Conservation (phyloP, 2,888 invertebrate species). For the Idaea aversata region DNA sequence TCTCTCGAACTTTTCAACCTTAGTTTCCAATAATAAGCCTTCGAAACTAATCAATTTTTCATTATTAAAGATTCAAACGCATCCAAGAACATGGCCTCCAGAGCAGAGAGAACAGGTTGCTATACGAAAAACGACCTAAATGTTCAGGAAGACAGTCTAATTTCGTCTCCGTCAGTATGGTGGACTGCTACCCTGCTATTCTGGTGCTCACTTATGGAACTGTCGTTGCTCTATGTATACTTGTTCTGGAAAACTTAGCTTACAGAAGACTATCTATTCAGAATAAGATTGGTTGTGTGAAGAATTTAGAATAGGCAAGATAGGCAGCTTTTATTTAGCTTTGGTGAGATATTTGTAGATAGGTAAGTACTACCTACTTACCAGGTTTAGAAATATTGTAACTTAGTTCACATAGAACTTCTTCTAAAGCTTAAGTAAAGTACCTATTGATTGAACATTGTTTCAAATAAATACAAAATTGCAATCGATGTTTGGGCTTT, state of each 20-base stretch:
- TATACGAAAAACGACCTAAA: conserved; percentile 83
- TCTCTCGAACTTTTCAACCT: too few species aligned
- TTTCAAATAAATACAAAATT: too few species aligned
- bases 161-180: conserved; percentile 84
- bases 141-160: conserved; percentile 81
- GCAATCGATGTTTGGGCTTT: too few species aligned
- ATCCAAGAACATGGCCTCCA: conserved; percentile 80
- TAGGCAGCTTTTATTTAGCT: neutral
- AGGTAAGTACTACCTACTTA: too few species aligned
- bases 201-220: conserved; percentile 60
- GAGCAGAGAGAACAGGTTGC: conserved; percentile 75
- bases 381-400: too few species aligned
- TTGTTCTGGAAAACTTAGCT: conserved; percentile 48
- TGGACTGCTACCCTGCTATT: conserved; percentile 79
- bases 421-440: too few species aligned
- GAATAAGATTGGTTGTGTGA: conserved; percentile 26
- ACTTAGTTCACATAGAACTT: too few species aligned
- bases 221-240: conserved; percentile 43
- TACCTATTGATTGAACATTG: too few species aligned
- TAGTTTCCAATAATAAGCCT: neutral
- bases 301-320: conserved; percentile 1
- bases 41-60: neutral
- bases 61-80: conserved; percentile 56
- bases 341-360: too few species aligned
- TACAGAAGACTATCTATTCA: conserved; percentile 37